phyloP scores from a whole-genome alignment of 2,888 invertebrate species.

The Cybosia mesomella region DNA sequence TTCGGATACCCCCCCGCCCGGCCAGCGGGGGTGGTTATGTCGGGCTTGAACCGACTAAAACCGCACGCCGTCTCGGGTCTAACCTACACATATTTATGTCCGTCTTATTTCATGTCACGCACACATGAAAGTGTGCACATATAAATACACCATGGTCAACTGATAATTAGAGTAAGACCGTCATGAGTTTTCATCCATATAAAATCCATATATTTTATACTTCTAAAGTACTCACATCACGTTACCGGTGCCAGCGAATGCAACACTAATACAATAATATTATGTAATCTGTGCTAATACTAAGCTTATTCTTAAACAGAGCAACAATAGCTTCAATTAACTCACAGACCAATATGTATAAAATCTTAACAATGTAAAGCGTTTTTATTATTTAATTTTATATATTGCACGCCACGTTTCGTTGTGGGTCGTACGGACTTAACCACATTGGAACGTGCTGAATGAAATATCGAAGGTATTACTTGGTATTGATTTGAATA shows the following conservation, averaged over 20 bases:
- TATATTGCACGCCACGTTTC: background rate
- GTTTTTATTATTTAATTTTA: background rate
- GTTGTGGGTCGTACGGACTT: background rate
- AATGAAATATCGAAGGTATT: background rate
- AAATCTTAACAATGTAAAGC: background rate
- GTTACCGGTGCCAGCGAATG: background rate
- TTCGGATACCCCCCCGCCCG: no score
- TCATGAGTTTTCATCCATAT: slow-evolving; percentile 4
- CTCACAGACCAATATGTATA: background rate
- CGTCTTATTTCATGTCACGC: background rate
- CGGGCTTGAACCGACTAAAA: no score
- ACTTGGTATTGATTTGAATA: background rate
- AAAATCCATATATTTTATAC: background rate
- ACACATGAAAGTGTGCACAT: background rate
- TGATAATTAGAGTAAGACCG: background rate
- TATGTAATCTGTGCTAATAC: background rate
- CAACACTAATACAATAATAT: background rate
- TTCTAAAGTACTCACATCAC: background rate
- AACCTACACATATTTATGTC: background rate
- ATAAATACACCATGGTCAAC: background rate
- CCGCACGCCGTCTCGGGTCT: no score
- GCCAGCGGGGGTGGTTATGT: no score
- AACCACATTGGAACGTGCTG: background rate
- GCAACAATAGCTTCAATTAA: background rate
- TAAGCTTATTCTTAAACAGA: background rate